Percentiles rank a stretch among this genome's conserved stretches.
phyloP scores from a whole-genome alignment of 2,797 vertebrate genomes.

The Falco columbarius region DNA sequence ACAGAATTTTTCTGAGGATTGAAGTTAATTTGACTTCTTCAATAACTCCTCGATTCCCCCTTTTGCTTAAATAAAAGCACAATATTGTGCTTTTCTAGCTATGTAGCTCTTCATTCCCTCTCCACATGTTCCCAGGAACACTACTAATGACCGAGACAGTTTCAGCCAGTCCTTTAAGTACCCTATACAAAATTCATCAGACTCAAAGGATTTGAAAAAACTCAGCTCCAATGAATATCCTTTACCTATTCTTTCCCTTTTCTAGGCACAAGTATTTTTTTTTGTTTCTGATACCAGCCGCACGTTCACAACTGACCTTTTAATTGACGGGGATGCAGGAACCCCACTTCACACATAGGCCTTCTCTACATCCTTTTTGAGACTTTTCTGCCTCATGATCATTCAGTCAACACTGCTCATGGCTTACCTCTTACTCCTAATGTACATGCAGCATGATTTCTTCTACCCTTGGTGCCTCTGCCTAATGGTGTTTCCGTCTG shows the following conservation, averaged over 20 bases:
- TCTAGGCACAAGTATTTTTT: background rate
- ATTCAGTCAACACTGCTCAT: background rate
- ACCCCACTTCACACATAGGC: background rate
- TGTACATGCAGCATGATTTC: background rate
- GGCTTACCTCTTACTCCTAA: background rate
- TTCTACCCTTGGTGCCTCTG: background rate
- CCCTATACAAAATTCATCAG: conserved; percentile 19
- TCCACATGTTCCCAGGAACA: background rate
- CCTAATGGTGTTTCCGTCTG: background rate
- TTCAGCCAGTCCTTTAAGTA: conserved; percentile 6
- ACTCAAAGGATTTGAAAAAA: background rate
- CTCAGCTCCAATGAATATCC: background rate
- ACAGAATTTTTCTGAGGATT: background rate
- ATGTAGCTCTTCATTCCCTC: background rate
- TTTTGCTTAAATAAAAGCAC: conserved; percentile 4
- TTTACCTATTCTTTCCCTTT: background rate
- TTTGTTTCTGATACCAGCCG: background rate
- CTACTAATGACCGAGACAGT: conserved; percentile 2
- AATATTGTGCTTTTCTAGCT: background rate
- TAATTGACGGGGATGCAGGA: background rate
- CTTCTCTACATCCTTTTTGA: background rate
- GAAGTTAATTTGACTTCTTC: conserved; percentile 21
- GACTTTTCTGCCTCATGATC: background rate
- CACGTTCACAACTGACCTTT: background rate
- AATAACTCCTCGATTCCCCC: background rate